Percentiles rank a stretch among this genome's conserved stretches.
These are phyloP conservation scores for Hippoglossus hippoglossus DNA, from an alignment of 2,797 vertebrate species.

Conservation along the genomic window DNA sequence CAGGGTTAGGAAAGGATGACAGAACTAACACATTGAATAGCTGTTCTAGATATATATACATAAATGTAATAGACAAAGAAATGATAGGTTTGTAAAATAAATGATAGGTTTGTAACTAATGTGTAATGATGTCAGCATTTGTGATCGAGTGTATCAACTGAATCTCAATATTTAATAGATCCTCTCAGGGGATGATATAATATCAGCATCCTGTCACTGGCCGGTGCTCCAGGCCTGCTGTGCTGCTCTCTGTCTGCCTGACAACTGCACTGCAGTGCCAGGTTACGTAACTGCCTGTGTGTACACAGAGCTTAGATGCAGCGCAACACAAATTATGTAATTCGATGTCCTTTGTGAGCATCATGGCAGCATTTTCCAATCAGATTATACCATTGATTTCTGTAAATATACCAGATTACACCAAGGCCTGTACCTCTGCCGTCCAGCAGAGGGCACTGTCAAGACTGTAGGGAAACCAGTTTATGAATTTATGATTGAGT, in stretches of 20 bases:
- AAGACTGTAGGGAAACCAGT: background rate
- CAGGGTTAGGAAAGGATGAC: too few relatives aligned
- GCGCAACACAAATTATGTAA: conserved; percentile 30
- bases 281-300: conserved; percentile 48
- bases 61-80: too few relatives aligned
- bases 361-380: background rate
- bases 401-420: background rate
- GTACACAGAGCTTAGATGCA: conserved; percentile 9
- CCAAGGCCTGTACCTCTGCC: background rate
- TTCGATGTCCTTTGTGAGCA: background rate
- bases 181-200: conserved; percentile 1
- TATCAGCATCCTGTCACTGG: background rate
- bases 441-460: background rate
- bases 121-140: too few relatives aligned
- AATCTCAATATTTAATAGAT: too few relatives aligned
- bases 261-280: conserved; percentile 51
- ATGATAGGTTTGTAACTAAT: too few relatives aligned
- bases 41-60: too few relatives aligned
- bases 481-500: too few relatives aligned
- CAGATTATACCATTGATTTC: background rate
- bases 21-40: too few relatives aligned
- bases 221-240: background rate
- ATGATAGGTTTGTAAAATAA: too few relatives aligned
- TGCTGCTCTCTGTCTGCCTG: conserved; percentile 24
- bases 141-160: too few relatives aligned